Conservation (phyloP, 2,113 vertebrate species). For the Penelope pileata region DNA sequence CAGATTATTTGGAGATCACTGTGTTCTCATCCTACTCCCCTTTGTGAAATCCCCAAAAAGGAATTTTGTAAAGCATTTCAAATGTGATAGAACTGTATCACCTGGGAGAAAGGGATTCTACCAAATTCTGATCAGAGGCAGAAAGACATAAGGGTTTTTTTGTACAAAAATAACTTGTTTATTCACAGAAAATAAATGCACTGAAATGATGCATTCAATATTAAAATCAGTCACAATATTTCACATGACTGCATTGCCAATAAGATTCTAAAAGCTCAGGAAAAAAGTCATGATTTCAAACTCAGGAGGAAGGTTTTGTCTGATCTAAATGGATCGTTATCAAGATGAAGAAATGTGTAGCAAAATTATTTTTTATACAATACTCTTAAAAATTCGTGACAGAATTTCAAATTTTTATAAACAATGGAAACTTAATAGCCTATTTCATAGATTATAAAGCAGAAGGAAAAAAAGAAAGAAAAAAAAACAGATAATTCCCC, state of each 20-base stretch:
- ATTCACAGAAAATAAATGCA: not conserved
- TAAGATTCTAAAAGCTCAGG: not conserved
- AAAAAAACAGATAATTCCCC: not conserved
- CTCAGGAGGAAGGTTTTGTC: not conserved
- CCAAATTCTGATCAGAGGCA: not conserved
- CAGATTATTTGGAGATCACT: not conserved
- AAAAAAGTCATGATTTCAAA: not conserved
- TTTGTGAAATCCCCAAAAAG: not conserved
- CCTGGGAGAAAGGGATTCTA: not conserved
- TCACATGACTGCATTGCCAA: not conserved
- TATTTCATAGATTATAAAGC: not conserved
- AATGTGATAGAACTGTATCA: not conserved
- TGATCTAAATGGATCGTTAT: not conserved
- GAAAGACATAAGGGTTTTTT: not conserved
- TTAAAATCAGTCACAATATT: not conserved
- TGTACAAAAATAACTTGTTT: not conserved
- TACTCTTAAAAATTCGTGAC: not conserved
- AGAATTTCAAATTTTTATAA: slow-evolving; percentile 3
- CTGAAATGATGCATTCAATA: not conserved
- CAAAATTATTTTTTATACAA: slow-evolving; percentile 8
- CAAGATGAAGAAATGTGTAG: not conserved
- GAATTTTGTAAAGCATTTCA: not conserved
- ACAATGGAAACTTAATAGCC: not conserved
- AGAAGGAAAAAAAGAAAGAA: not conserved
- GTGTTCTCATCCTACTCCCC: not conserved